Percentiles rank a stretch among this genome's conserved stretches.
phyloP scores from a whole-genome alignment of 2,113 vertebrate species.

The Oryzias melastigma region DNA sequence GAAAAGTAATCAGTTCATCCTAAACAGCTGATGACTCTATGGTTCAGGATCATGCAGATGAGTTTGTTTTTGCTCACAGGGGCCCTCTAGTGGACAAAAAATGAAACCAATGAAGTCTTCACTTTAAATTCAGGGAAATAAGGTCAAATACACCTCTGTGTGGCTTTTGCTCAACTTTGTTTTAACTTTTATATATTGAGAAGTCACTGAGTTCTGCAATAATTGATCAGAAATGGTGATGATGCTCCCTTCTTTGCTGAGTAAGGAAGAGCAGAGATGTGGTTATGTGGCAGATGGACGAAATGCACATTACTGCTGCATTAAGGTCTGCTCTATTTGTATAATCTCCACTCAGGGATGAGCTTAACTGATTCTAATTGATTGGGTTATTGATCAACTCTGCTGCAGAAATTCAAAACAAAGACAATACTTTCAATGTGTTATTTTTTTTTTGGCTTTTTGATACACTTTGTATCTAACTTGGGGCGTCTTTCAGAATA shows the following conservation, averaged over 20 bases:
- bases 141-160: background rate
- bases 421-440: constrained; percentile 32
- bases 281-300: constrained; percentile 68
- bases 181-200: constrained; percentile 4
- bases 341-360: constrained; percentile 70
- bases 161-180: constrained; percentile 15
- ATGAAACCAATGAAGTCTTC: background rate
- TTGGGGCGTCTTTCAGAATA: constrained; percentile 29
- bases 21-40: too few species aligned
- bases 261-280: constrained; percentile 57
- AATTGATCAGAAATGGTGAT: constrained; percentile 47
- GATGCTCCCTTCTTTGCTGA: constrained; percentile 66
- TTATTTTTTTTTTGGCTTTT: constrained; percentile 28
- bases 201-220: constrained; percentile 14
- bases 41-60: too few species aligned
- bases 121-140: background rate
- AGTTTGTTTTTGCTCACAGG: too few species aligned
- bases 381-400: constrained; percentile 76
- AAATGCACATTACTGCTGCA: constrained; percentile 71
- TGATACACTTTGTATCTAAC: constrained; percentile 26
- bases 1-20: background rate
- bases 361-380: constrained; percentile 76
- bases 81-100: constrained; percentile 68
- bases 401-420: constrained; percentile 67
- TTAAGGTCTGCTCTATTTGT: constrained; percentile 76